Evolutionary conservation across 64 coral and sea anemone genomes (phyloP).

Genomic region (Trachythela sp.): DNA sequence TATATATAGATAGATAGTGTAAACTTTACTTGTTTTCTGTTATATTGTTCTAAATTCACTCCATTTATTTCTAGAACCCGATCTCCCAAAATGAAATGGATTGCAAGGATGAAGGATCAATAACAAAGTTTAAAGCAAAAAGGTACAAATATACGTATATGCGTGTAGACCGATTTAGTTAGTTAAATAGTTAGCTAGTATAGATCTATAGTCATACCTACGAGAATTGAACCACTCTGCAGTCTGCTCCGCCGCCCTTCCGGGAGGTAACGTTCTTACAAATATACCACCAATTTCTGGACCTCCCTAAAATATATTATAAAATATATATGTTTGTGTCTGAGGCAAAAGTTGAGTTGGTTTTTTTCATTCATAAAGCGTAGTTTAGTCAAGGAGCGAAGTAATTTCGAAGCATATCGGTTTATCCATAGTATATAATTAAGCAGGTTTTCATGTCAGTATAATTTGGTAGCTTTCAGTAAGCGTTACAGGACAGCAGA

Average conservation of each 20-base stretch:
- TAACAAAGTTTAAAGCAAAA: not conserved
- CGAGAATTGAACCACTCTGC: slow-evolving; percentile 73
- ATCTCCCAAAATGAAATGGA: slow-evolving; percentile 54
- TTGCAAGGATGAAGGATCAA: not conserved
- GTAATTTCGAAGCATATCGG: no score
- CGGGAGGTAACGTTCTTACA: slow-evolving; percentile 80
- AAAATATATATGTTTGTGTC: not conserved
- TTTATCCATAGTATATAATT: no score
- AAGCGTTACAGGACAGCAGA: no score
- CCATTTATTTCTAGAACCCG: slow-evolving; percentile 88
- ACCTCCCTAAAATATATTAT: slow-evolving; percentile 53
- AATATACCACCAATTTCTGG: slow-evolving; percentile 84
- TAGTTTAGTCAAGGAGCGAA: no score
- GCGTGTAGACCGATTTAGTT: no score
- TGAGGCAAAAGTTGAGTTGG: not conserved
- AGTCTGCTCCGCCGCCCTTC: slow-evolving; percentile 87
- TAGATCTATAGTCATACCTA: slow-evolving; percentile 40
- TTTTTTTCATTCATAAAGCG: no score
- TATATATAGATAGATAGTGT: no score
- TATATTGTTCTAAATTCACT: slow-evolving; percentile 67
- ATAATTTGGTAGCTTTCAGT: no score
- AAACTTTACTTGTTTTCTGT: slow-evolving; percentile 98
- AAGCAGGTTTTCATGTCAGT: no score
- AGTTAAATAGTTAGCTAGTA: no score
- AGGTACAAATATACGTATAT: no score